Base-by-base conservation (phyloP, 1,140 invertebrate genomes). In the Zaprionus lachaisei region DNA sequence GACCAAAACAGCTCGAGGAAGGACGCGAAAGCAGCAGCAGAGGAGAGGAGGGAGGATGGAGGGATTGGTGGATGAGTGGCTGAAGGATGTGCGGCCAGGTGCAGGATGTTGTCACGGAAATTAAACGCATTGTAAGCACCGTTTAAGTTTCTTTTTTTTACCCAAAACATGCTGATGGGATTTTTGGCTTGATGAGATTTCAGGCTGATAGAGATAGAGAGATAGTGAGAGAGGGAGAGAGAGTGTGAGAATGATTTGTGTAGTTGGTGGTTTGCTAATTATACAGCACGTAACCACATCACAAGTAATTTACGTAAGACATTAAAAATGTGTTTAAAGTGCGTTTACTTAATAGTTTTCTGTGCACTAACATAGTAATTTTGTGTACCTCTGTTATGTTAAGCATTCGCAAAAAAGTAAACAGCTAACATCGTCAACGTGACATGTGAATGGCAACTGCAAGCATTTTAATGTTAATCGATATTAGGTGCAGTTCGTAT, bases 81-180 rank as follows among this genome's bases (percentile, higher is more conserved):
- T 60, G 69, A 67, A 79, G 79, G 72, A 81, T 86, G 62, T 79
- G 70, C 41, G 80, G 69, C 56, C 26, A 67, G 74, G 34, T 74
- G 38, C 66, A 60, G 83, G 77, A 80, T 80, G 77, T 78, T 83
- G 80, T 89, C 65, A 72, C 80, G 83, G 83, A 87, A 87, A 87
- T 87, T 87, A 87, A 89, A 83, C 74, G 72, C 85, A 89, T 73
- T 79, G 69, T 75, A 79, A 79, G 55, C 67, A 55, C 41, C 74
- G 68, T 64, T 76, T 71, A 68, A 38, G 51, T 73, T 64, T 57
- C n/a, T 28, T 26, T 31, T 2, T 15, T 26, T 12, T 7, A 24
- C 15, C n/a, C 31, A 56, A 22, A 34, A 58, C 24, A n/a, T 9
- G 17, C 37, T 66, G 26, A 55, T 64, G n/a, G 15, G 54, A 74